Percentiles rank a stretch among this genome's conserved stretches.
Evolutionary conservation across 2,797 vertebrate genomes (phyloP).

Genomic region (Molossus molossus): DNA sequence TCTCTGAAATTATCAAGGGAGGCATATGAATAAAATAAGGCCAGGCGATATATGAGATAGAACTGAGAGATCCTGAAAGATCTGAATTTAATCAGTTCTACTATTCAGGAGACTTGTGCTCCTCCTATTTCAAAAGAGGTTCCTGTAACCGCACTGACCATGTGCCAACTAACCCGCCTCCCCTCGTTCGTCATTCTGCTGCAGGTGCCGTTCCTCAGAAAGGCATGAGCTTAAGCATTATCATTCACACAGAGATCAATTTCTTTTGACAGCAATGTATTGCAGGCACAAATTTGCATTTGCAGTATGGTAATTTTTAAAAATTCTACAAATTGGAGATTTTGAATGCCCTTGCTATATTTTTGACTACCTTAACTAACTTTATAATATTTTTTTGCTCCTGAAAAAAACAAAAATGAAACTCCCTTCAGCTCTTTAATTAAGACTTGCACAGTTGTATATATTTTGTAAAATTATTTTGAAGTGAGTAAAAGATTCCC

Average conservation of each 20-base stretch:
- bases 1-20: background rate
- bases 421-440: background rate
- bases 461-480: slow-evolving; percentile 5
- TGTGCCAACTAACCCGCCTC: background rate
- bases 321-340: slow-evolving; percentile 60
- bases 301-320: slow-evolving; percentile 8
- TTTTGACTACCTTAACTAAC: background rate
- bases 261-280: slow-evolving; percentile 75
- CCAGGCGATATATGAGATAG: background rate
- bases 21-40: slow-evolving; percentile 33
- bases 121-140: slow-evolving; percentile 49
- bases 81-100: slow-evolving; percentile 19
- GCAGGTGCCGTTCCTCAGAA: slow-evolving; percentile 71
- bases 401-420: background rate
- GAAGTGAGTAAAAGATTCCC: background rate
- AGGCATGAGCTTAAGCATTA: slow-evolving; percentile 51
- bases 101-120: slow-evolving; percentile 14
- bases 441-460: background rate
- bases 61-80: slow-evolving; percentile 26
- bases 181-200: slow-evolving; percentile 46
- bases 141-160: slow-evolving; percentile 30
- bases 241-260: slow-evolving; percentile 79
- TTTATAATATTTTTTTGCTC: background rate
- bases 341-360: slow-evolving; percentile 28
- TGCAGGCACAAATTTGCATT: slow-evolving; percentile 80